These are phyloP conservation scores for Tiliacea aurago DNA, from an alignment of 2,888 invertebrate species.

Conservation along the genomic window DNA sequence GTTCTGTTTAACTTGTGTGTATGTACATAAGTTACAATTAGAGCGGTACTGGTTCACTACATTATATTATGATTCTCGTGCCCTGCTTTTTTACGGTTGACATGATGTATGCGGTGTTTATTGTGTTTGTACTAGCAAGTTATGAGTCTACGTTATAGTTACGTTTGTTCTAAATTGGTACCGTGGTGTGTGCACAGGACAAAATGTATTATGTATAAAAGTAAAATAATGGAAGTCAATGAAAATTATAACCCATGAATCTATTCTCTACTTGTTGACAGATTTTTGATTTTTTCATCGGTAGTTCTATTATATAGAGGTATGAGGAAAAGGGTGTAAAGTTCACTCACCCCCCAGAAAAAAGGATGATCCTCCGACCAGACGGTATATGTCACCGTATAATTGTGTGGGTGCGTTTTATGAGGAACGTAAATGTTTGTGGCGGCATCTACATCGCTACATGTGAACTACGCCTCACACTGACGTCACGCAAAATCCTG, in stretches of 20 bases:
- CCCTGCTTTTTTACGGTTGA: slow-evolving; percentile 66
- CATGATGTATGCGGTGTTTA: slow-evolving; percentile 50
- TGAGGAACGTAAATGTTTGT: neutral
- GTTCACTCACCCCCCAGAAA: too few relatives aligned
- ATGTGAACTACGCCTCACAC: too few relatives aligned
- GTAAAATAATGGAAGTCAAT: neutral
- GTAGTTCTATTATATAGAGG: too few relatives aligned
- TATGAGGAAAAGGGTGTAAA: too few relatives aligned
- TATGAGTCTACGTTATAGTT: slow-evolving; percentile 24
- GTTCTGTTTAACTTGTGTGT: slow-evolving; percentile 14
- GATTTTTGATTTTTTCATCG: too few relatives aligned
- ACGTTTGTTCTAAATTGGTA: slow-evolving; percentile 19
- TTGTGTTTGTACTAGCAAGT: slow-evolving; percentile 31
- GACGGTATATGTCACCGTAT: too few relatives aligned
- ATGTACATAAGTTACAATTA: slow-evolving; percentile 58
- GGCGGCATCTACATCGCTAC: too few relatives aligned
- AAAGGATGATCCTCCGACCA: too few relatives aligned
- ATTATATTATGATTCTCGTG: slow-evolving; percentile 63
- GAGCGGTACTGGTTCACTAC: slow-evolving; percentile 49
- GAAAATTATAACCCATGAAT: neutral
- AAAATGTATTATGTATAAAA: neutral
- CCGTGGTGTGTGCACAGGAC: neutral
- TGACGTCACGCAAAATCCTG: too few relatives aligned
- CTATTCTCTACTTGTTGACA: neutral
- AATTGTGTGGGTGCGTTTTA: neutral